Evolutionary conservation across 1,140 invertebrate genomes (phyloP), one percentile per base, ranked within the genome.

Genomic region (Heliconius himera): DNA sequence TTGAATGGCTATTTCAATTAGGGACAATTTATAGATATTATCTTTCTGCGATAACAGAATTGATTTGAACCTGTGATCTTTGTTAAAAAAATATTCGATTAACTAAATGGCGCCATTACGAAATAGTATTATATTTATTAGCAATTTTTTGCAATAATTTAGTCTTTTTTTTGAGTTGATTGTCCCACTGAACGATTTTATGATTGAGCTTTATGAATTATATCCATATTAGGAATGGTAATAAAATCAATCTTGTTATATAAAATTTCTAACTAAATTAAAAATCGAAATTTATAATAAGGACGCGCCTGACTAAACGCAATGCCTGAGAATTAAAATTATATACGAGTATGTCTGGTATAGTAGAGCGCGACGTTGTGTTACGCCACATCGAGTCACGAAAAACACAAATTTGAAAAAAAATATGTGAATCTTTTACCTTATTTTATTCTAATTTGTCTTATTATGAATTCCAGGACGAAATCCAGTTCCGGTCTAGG

Each of bases 401-500:
- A 46, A 46, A 46, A 4, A 36, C 33, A 36, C 16, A 46, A 46
- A 33, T 33, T 0, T 6, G 4, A 33, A 33, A 33, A 33, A 33
- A 26, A 33, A 6, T 6, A 33, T 36, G 33, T 36, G 33, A 36
- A 36, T 36, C 8, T 36, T 36, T 36, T 66, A 29, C 8, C n/a
- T 22, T 29, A 29, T 29, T 29, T 29, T 29, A 29, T 3, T 29
- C 2, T 29, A 29, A 66, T 26, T 66, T 66, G 9, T 22, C n/a
- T 26, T 29, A 29, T 66, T 66, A 26, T 2, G 3, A 29, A 26
- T 94, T 94, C 36, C 91, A 94, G 93, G 81, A 94, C 89, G 33
- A 94, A 94, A 78, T 92, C 93, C 3, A 93, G 80, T 78, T 89
- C 87, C 0, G 86, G 86, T 20, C 71, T 91, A 77, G 87, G 85